Base-by-base conservation (phyloP, 2,888 invertebrate species). In the Caenorhabditis uteleia region DNA sequence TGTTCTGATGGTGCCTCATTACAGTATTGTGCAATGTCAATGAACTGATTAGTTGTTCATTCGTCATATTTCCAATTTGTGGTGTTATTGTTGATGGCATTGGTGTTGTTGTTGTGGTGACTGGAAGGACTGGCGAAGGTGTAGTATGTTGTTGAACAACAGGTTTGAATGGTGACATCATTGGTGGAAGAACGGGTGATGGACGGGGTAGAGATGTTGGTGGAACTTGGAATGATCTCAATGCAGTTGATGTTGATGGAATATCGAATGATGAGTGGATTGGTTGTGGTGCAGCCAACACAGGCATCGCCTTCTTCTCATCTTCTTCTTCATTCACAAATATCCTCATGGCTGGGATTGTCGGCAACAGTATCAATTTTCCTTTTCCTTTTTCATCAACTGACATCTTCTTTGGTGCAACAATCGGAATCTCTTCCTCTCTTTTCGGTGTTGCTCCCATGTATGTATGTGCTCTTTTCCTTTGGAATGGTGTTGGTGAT, bases 281-380 rank as follows among this genome's bases (percentile, higher is more conserved):
- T 16, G n/a, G 16, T 8, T 10, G 23, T 25, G 48, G 14, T 14
- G 34, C 23, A 33, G 33, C 23, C 3, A 33, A 18, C 34, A 36
- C 23, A 3, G 21, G 36, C 0, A n/a, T 23, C 2, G n/a, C 10
- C 27, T 43, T 36, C 38, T 46, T 50, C 44, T 46, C 56, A 10
- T 64, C 64, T 1, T 64, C 53, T 1, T 47, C 40, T 20, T 73
- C 72, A 20, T 66, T 60, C 8, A 73, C 67, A 20, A 68, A 68
- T n/a, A 73, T 59, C 36, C 58, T 39, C 68, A 73, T 70, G 3
- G 73, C 67, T 8, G 73, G 73, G 23, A 73, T 73, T 2, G 73
- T 73, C 2, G 73, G 73, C 12, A 73, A 44, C 3, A 68, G 34
- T 20, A 73, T 64, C 51, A 60, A 70, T 34, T 67, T 60, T 4